Conservation (phyloP, 2,113 vertebrate species). For the Guaruba guarouba region DNA sequence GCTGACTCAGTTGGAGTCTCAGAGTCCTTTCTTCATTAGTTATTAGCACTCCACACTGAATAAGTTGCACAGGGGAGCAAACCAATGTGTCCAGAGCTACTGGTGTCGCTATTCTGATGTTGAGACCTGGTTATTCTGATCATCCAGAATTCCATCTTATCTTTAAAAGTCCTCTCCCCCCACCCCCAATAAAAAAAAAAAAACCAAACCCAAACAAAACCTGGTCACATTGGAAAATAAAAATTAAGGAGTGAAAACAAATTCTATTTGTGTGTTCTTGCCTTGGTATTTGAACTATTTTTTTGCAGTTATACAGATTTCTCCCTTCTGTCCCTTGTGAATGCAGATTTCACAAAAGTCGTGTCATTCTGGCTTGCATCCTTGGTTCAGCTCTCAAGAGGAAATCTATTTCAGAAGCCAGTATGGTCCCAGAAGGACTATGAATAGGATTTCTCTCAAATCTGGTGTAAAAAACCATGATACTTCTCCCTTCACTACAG, state of each 20-base stretch:
- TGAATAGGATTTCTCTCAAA: neutral
- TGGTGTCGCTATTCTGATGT: neutral
- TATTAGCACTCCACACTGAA: neutral
- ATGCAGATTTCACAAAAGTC: neutral
- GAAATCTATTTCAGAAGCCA: neutral
- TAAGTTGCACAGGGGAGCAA: neutral
- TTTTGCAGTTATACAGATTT: neutral
- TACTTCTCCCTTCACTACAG: neutral
- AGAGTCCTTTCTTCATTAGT: neutral
- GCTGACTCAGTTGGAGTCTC: neutral
- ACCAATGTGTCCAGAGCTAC: neutral
- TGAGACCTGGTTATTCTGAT: neutral
- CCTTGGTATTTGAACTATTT: neutral
- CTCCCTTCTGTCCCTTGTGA: neutral
- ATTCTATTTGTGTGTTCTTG: neutral
- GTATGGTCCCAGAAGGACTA: neutral
- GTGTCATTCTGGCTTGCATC: neutral
- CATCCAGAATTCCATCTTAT: neutral
- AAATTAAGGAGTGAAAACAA: neutral
- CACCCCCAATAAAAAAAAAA: no score
- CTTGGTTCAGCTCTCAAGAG: neutral
- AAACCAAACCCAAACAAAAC: fast-evolving
- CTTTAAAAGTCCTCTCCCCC: neutral
- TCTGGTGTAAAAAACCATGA: neutral
- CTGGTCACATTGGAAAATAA: neutral